Evolutionary conservation across 2,113 vertebrate species (phyloP), one percentile per base, ranked within the genome.

Genomic region (Sylvilagus bachmani): DNA sequence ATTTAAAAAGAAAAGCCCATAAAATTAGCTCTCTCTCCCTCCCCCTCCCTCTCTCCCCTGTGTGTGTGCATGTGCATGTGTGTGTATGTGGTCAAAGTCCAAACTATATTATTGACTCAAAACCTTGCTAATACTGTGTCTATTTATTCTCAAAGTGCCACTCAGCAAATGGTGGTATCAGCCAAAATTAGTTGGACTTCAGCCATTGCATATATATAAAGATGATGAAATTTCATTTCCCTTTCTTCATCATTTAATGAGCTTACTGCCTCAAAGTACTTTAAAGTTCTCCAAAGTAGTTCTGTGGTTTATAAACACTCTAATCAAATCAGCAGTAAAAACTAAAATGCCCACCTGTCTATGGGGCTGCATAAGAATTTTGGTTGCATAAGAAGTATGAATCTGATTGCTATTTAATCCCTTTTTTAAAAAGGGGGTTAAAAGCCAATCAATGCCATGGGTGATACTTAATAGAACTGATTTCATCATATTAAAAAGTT

Each of bases 211-310:
- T 82, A 51, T 78, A 58, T 90, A 88, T 86, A 82, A 87, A 95
- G 33, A 92, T 84, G 86, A 93, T 85, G 91, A 92, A 67, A 82
- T 90, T 92, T 83, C 80, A 95, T 92, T 94, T 90, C 91, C 93
- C 95, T 94, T 95, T 96, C 88, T 51, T 96, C 85, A 78, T 93
- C 81, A 93, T 94, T 44, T 96, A 96, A 90, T 82, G 79, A 96
- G 66, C 58, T 90, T 86, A 92, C 61, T 94, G 79, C 82, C 58
- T 96, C 61, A 38, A 95, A 95, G 81, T 49, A 75, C 66, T 77
- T 92, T 74, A 89, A 86, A 85, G 67, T 90, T 94, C 78, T 96
- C 79, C 79, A 75, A 74, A 89, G 87, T 36, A 86, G 58, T 93
- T 75, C 66, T 44, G 29, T 91, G 87, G 62, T 71, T 94, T 97